These are phyloP conservation scores for Trachemys scripta DNA, from an alignment of 2,113 vertebrate genomes.

Conservation along the genomic window DNA sequence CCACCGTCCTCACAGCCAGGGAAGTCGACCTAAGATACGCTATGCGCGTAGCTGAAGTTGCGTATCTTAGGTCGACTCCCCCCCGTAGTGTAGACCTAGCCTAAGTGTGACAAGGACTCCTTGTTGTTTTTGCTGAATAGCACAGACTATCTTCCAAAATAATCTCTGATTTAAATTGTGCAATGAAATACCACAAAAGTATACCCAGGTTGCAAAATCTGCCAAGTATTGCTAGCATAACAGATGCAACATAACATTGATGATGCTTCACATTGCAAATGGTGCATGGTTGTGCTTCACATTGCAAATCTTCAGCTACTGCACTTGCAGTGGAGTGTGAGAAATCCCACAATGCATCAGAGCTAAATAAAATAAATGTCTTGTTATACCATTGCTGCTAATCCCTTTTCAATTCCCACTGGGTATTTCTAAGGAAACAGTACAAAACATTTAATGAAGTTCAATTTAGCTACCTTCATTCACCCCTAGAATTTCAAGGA, in stretches of 20 bases:
- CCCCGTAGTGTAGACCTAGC: too few species aligned
- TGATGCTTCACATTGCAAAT: neutral
- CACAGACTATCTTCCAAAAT: neutral
- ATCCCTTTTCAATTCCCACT: neutral
- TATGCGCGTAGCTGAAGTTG: too few species aligned
- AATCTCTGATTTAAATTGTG: fast-evolving
- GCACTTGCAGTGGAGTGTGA: fast-evolving
- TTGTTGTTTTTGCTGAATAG: too few species aligned
- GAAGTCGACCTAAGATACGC: too few species aligned
- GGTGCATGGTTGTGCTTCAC: too few species aligned
- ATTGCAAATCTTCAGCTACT: neutral
- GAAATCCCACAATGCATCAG: neutral
- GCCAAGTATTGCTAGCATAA: neutral
- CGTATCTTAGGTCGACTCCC: too few species aligned
- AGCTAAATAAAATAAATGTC: neutral
- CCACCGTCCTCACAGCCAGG: too few species aligned
- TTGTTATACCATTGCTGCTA: neutral
- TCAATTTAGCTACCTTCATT: neutral
- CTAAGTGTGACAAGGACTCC: too few species aligned
- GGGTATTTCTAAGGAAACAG: neutral
- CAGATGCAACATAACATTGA: neutral
- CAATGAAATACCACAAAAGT: fast-evolving
- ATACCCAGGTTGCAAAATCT: neutral
- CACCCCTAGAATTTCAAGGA: neutral
- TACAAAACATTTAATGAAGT: neutral